Base-by-base conservation (phyloP, 1,140 invertebrate genomes). In the Hycleus cichorii region DNA sequence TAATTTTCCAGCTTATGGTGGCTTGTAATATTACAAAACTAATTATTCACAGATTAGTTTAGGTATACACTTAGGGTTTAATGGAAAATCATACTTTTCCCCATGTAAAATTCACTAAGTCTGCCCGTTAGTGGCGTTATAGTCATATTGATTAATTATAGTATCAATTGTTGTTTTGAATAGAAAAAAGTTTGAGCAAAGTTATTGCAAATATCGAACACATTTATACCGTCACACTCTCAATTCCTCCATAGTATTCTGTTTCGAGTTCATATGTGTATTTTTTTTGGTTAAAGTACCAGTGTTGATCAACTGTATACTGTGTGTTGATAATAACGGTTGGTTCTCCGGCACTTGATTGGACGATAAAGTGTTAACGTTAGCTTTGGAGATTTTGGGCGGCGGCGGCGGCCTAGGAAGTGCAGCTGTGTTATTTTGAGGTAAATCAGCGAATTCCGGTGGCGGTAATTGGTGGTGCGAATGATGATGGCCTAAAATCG, bases 391-490 rank as follows among this genome's bases (percentile, higher is more conserved):
- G 65, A 77, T 79, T 72, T 89, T 89, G 0, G 87, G 87, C 0
- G 87, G 87, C 1, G 87, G 86, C 11, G 82, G 82, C 53, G 87
- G 87, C 2, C 87, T 83, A 8, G 83, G 83, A 50, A 85, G 75
- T 32, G 83, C 80, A 25, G 81, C 79, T 1, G 81, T 79, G 66
- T 85, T 85, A 62, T 84, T 83, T 65, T 87, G 83, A 3, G 83
- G 83, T 47, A 88, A 74, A 68, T 89, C 87, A 2, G 86, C 86
- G 65, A 89, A 87, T 66, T 89, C 87, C 0, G 87, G 87, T 2
- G 87, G 86, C 26, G 87, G 85, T 63, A 89, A 75, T 65, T 89
- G 87, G 71, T 89, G 87, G 59, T 89, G 86, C 12, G 82, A 80
- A 67, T 85, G 82, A 64, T 85, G 83, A 67, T 84, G 83, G 49